phyloP scores from a whole-genome alignment of 2,797 vertebrate species.

The Diplodus puntazzo region DNA sequence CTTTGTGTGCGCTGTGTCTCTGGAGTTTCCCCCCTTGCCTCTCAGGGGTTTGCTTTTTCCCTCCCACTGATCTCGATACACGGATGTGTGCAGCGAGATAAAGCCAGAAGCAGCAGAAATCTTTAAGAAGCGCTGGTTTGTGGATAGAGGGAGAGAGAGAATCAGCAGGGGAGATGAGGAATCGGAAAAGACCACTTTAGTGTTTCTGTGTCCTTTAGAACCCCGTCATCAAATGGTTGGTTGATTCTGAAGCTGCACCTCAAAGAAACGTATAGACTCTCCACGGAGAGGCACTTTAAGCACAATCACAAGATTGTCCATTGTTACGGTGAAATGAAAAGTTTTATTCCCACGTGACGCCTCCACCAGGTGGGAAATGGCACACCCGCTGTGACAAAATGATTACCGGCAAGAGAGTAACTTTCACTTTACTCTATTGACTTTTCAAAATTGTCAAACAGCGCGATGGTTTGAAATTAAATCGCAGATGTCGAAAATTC shows the following conservation, averaged over 20 bases:
- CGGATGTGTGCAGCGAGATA: conserved; percentile 35
- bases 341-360: conserved; percentile 45
- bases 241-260: conserved; percentile 33
- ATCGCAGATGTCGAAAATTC: conserved; percentile 47
- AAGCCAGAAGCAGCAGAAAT: conserved; percentile 32
- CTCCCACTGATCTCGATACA: conserved; percentile 36
- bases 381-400: conserved; percentile 64
- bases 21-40: conserved; percentile 18
- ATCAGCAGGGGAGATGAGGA: conserved; percentile 19
- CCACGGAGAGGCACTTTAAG: conserved; percentile 29
- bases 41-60: conserved; percentile 26
- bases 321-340: conserved; percentile 61
- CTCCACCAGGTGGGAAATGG: conserved; percentile 49
- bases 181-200: conserved; percentile 25
- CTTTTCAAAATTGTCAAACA: conserved; percentile 46
- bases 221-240: conserved; percentile 46
- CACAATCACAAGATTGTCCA: conserved; percentile 35
- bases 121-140: conserved; percentile 32
- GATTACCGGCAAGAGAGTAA: conserved; percentile 59
- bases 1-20: conserved; percentile 21
- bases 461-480: conserved; percentile 59
- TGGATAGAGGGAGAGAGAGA: conserved; percentile 21
- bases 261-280: conserved; percentile 39
- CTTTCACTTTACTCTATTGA: conserved; percentile 30
- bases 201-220: conserved; percentile 51